Base-by-base conservation (phyloP, 37 sponge, comb jelly and placozoan species). In the Mnemiopsis leidyi region DNA sequence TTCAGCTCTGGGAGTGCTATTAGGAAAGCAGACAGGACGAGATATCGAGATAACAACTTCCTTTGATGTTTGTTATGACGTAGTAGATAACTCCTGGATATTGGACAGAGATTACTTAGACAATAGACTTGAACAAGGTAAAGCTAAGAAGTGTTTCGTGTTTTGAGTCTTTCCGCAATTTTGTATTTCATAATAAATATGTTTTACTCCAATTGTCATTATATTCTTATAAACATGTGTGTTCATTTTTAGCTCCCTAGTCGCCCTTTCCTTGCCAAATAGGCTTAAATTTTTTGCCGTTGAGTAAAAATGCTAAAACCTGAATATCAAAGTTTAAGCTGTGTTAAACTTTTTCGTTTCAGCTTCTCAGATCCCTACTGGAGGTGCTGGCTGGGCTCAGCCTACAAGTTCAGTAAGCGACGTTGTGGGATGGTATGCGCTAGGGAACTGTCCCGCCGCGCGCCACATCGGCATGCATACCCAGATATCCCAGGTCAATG, bases 11-110 rank as follows among this genome's bases (percentile, higher is more conserved):
- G 90, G 90, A 9, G 90, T 85, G 48, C 39, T 85, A 29, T 61
- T 85, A 37, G 90, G 90, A 13, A 85, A 85, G 26, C 90, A 85
- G 48, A 40, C 48, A 32, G 90, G 90, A 0, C 23, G 90, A 39
- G 90, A 85, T 85, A 85, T 85, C 29, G 90, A 85, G 90, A 85
- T 85, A 28, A 85, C 25, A 16, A 28, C 61, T 37, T 85, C 90
- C 0, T 85, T 38, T 39, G 90, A 85, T 39, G 90, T 85, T 2
- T 85, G 90, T 33, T 40, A 40, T 23, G 90, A 85, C 26, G 61
- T 85, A 7, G 35, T 85, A 25, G 90, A 85, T 37, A 26, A 26
- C 30, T 28, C 39, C 61, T 85, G 90, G 90, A 37, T 85, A 26
- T 61, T 85, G 26, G 39, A 85, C 30, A 36, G 90, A 28, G 90